Evolutionary conservation across 2,888 invertebrate species (phyloP).

Genomic region (Limnephilus lunatus): DNA sequence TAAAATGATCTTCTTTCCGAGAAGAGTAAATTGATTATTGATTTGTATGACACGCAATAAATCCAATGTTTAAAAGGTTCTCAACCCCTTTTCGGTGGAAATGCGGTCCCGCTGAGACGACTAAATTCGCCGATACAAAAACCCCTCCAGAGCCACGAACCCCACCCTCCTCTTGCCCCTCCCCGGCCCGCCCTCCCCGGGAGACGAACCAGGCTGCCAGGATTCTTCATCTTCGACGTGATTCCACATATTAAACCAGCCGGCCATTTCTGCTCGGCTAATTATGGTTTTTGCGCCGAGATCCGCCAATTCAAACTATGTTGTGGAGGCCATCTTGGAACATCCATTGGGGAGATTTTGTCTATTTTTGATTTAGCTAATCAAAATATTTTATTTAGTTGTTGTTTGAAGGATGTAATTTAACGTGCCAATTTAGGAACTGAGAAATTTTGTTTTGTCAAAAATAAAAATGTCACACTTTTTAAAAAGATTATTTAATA

Average conservation of each 20-base stretch:
- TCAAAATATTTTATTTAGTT: not conserved
- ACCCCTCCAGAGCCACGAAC: not conserved
- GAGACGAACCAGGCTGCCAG: not conserved
- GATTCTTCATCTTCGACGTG: conserved; percentile 17
- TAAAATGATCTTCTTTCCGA: too few relatives aligned
- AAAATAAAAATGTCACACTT: too few relatives aligned
- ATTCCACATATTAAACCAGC: conserved; percentile 34
- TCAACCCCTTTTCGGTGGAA: not conserved
- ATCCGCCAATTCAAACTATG: not conserved
- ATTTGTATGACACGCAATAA: too few relatives aligned
- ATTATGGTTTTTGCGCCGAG: conserved; percentile 9
- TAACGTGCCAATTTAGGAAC: too few relatives aligned
- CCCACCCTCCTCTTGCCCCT: not conserved
- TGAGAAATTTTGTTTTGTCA: too few relatives aligned
- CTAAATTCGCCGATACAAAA: conserved; percentile 22
- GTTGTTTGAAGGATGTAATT: too few relatives aligned
- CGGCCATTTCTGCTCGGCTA: conserved; percentile 3
- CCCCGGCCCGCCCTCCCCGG: not conserved
- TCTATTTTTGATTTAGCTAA: not conserved
- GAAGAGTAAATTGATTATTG: too few relatives aligned
- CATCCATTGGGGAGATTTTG: not conserved
- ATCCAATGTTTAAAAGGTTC: not conserved
- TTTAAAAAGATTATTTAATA: too few relatives aligned
- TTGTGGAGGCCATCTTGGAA: not conserved
- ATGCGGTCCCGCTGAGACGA: conserved; percentile 21